Conservation (phyloP, 2,888 invertebrate species). For the Chaetogeoica ovagalla region DNA sequence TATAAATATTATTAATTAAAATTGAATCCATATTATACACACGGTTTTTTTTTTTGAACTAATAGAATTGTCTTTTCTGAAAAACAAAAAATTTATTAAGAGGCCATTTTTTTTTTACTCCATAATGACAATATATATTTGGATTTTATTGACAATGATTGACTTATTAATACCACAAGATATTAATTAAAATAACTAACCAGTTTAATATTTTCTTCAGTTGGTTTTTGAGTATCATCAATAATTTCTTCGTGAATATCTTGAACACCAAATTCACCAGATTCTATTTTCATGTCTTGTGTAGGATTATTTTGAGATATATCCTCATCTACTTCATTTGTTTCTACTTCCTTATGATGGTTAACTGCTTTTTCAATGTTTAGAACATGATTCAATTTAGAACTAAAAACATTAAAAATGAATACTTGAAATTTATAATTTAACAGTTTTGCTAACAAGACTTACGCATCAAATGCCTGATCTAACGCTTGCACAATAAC, state of each 20-base stretch:
- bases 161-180: too few species aligned
- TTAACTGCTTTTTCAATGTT: conserved; percentile 47
- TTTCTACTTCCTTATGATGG: conserved; percentile 36
- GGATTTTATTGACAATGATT: too few species aligned
- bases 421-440: background rate
- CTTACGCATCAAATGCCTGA: conserved; percentile 53
- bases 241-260: conserved; percentile 50
- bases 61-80: too few species aligned
- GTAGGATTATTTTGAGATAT: conserved; percentile 51
- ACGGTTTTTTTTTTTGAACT: too few species aligned
- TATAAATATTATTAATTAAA: too few species aligned
- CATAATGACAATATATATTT: too few species aligned
- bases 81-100: too few species aligned
- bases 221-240: conserved; percentile 40
- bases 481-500: conserved; percentile 65
- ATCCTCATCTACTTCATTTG: conserved; percentile 39
- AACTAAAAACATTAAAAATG: conserved; percentile 1
- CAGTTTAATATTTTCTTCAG: conserved; percentile 30
- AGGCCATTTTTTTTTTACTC: too few species aligned
- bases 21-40: too few species aligned
- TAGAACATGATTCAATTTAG: conserved; percentile 42
- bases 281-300: conserved; percentile 49
- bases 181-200: background rate
- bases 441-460: background rate
- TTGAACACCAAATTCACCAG: conserved; percentile 43